These are phyloP conservation scores for Ariolimax columbianus DNA, from an alignment of 2,888 invertebrate genomes.

Conservation along the genomic window DNA sequence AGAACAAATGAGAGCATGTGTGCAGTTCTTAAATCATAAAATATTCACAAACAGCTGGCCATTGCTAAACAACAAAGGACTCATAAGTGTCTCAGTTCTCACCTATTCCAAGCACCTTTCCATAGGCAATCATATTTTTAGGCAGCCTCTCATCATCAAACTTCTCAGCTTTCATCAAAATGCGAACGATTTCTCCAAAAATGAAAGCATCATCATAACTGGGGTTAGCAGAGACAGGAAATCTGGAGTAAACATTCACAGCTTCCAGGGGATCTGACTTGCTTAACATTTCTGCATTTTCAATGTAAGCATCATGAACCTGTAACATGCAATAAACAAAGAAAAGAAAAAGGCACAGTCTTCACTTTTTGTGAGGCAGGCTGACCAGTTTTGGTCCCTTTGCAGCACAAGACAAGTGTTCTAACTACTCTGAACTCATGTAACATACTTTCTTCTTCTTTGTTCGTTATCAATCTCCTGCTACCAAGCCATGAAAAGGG, in stretches of 20 bases:
- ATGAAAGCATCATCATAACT: slow-evolving; percentile 78
- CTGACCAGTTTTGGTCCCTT: too few species aligned
- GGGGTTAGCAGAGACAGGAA: slow-evolving; percentile 75
- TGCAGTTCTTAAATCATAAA: too few species aligned
- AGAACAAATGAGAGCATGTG: too few species aligned
- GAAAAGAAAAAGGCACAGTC: too few species aligned
- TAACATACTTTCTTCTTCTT: too few species aligned
- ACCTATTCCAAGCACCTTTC: slow-evolving; percentile 76
- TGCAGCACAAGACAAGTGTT: too few species aligned
- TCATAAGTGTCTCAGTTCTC: slow-evolving; percentile 38
- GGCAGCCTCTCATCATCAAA: slow-evolving; percentile 76
- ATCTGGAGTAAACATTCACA: slow-evolving; percentile 76
- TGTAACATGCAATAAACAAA: slow-evolving; percentile 48
- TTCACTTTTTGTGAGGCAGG: too few species aligned
- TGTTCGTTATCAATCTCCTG: too few species aligned
- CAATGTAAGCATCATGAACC: slow-evolving; percentile 78
- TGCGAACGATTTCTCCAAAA: slow-evolving; percentile 76
- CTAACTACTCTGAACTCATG: too few species aligned
- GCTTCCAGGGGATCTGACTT: slow-evolving; percentile 75
- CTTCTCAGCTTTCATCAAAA: slow-evolving; percentile 76
- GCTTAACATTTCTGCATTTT: slow-evolving; percentile 75
- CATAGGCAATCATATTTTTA: slow-evolving; percentile 75
- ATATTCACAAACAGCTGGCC: too few species aligned
- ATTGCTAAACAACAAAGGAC: neutral
- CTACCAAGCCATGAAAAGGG: too few species aligned